phyloP scores from a whole-genome alignment of 2,797 vertebrate genomes.

The Malurus splendens region DNA sequence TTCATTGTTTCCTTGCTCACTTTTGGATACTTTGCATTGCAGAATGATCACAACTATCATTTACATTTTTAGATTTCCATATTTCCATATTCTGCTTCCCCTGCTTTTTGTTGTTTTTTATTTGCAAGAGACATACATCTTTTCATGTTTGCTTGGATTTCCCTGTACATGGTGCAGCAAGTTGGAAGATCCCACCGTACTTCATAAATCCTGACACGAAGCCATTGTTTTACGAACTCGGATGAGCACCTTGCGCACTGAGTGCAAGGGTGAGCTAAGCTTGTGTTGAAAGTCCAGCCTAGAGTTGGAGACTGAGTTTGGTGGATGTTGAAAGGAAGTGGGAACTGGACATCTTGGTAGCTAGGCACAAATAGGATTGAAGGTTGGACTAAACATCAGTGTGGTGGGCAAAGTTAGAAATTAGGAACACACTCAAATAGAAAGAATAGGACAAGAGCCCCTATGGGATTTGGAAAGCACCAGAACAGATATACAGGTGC shows the following conservation, averaged over 20 bases:
- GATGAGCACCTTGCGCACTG: not conserved
- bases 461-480: not conserved
- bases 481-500: not conserved
- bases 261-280: not conserved
- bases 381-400: not conserved
- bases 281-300: not conserved
- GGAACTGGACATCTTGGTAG: not conserved
- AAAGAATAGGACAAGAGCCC: not conserved
- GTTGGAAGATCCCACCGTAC: not conserved
- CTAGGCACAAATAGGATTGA: not conserved
- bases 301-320: not conserved
- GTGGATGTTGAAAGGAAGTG: not conserved
- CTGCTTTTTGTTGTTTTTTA: not conserved
- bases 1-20: not conserved
- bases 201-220: not conserved
- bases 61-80: not conserved
- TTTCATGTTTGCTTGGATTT: not conserved
- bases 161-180: rapidly evolving
- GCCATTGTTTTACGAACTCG: not conserved
- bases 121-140: not conserved
- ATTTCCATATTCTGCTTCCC: not conserved
- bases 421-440: not conserved
- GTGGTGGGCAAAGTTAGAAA: not conserved
- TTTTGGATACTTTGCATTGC: not conserved
- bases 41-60: not conserved